phyloP scores from a whole-genome alignment of 2,888 invertebrate species.

The Cataglyphis albicans region DNA sequence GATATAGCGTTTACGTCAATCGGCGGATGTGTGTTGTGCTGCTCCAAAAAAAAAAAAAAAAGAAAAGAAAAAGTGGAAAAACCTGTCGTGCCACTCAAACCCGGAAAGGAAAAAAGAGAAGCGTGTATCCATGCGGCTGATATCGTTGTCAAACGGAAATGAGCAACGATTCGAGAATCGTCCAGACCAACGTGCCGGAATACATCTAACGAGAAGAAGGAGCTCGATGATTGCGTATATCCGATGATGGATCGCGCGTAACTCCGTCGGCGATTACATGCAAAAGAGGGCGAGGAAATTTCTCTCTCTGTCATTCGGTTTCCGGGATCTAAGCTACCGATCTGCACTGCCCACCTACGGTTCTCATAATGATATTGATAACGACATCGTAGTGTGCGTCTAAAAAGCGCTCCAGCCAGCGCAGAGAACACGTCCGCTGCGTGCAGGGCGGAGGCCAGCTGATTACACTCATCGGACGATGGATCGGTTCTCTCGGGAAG shows the following conservation, averaged over 20 bases:
- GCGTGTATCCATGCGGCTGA: conserved; percentile 34
- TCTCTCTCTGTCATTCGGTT: conserved; percentile 63
- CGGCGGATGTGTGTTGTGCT: conserved; percentile 21
- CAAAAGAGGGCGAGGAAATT: conserved; percentile 67
- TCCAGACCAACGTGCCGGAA: conserved; percentile 45
- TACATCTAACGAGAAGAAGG: conserved; percentile 43
- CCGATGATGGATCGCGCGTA: conserved; percentile 76
- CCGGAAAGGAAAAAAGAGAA: conserved; percentile 44
- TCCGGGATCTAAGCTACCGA: conserved; percentile 65
- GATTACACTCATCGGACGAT: conserved; percentile 73
- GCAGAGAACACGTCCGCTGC: conserved; percentile 29
- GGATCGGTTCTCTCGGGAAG: conserved; percentile 66
- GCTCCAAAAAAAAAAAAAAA: neutral
- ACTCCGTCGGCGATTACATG: conserved; percentile 63
- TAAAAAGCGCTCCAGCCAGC: conserved; percentile 60
- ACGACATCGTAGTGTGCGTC: conserved; percentile 59
- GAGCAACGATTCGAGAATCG: conserved; percentile 68
- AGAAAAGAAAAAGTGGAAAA: conserved; percentile 43
- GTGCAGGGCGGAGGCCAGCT: conserved; percentile 61
- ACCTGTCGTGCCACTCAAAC: conserved; percentile 48
- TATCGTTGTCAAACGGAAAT: conserved; percentile 75
- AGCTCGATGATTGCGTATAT: conserved; percentile 73
- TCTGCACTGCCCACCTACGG: conserved; percentile 72
- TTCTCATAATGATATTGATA: conserved; percentile 78
- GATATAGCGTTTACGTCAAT: conserved; percentile 15